These are phyloP conservation scores for Coremacera marginata DNA, from an alignment of 2,888 invertebrate genomes.

Conservation along the genomic window DNA sequence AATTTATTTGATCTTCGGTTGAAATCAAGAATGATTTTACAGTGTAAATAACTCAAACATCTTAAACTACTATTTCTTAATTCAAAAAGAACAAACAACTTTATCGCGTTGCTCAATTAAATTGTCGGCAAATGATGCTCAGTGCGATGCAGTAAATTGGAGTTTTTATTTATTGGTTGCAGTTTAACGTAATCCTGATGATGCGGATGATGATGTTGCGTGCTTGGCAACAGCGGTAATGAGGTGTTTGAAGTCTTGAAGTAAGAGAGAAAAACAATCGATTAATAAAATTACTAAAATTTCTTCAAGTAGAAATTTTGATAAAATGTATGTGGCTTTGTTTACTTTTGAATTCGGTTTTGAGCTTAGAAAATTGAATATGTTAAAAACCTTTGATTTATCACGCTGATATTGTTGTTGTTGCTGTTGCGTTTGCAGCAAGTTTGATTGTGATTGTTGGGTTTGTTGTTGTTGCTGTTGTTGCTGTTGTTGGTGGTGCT, in stretches of 20 bases:
- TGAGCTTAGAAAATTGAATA: slow-evolving; percentile 55
- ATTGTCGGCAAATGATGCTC: slow-evolving; percentile 70
- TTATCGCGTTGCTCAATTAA: slow-evolving; percentile 44
- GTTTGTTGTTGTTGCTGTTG: slow-evolving; percentile 43
- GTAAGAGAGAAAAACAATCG: neutral
- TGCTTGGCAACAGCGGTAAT: slow-evolving; percentile 67
- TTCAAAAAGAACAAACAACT: too few species aligned
- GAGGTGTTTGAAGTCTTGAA: slow-evolving; percentile 69
- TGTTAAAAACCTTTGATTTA: slow-evolving; percentile 72
- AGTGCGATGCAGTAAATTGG: slow-evolving; percentile 61
- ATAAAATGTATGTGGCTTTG: neutral
- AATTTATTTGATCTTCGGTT: too few species aligned
- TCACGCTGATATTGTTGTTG: slow-evolving; percentile 67
- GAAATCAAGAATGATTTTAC: too few species aligned
- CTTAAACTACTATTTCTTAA: too few species aligned
- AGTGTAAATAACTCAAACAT: too few species aligned
- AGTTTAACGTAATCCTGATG: slow-evolving; percentile 64
- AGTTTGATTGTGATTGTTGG: slow-evolving; percentile 27
- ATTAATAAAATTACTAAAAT: neutral
- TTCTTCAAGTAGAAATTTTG: slow-evolving; percentile 32
- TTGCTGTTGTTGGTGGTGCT: slow-evolving; percentile 29
- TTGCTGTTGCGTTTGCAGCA: slow-evolving; percentile 32
- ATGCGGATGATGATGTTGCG: slow-evolving; percentile 62
- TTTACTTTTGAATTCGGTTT: slow-evolving; percentile 46
- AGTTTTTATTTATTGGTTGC: slow-evolving; percentile 65